These are phyloP conservation scores for Drosophila rellima DNA, from an alignment of 2,888 invertebrate genomes.

Conservation along the genomic window DNA sequence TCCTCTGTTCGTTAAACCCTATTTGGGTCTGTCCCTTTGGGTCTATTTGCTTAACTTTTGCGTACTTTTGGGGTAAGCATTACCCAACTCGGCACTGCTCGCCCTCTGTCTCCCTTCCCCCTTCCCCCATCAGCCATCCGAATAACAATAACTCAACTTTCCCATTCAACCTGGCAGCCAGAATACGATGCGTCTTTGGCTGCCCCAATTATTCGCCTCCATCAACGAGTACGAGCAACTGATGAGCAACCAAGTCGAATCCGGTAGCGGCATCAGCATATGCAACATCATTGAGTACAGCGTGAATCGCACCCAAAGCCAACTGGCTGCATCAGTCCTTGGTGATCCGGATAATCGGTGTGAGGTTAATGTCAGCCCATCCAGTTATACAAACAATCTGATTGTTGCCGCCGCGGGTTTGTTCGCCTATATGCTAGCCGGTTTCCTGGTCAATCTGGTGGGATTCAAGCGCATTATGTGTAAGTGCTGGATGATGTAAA, in stretches of 20 bases:
- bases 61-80: slow-evolving; percentile 88
- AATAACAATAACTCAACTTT: slow-evolving; percentile 10
- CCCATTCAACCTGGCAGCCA: slow-evolving; percentile 86
- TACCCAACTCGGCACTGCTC: neutral
- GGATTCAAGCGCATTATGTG: slow-evolving; percentile 87
- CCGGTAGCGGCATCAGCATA: slow-evolving; percentile 46
- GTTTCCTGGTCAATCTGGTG: slow-evolving; percentile 86
- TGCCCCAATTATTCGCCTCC: slow-evolving; percentile 93
- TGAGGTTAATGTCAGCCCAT: slow-evolving; percentile 86
- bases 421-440: slow-evolving; percentile 88
- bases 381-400: slow-evolving; percentile 89
- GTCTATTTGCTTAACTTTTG: slow-evolving; percentile 89
- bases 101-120: neutral
- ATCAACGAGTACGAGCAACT: slow-evolving; percentile 86
- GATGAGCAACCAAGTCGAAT: slow-evolving; percentile 37
- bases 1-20: slow-evolving; percentile 89
- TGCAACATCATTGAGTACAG: slow-evolving; percentile 79
- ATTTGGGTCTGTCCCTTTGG: slow-evolving; percentile 87
- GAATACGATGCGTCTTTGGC: slow-evolving; percentile 93
- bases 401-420: slow-evolving; percentile 89
- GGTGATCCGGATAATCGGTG: slow-evolving; percentile 31
- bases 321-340: slow-evolving; percentile 31
- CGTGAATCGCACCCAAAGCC: slow-evolving; percentile 73
- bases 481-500: slow-evolving; percentile 68
- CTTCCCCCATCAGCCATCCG: too few species aligned